phyloP scores from a whole-genome alignment of 2,797 vertebrate genomes.

The Xiphorhynchus erythropygius region DNA sequence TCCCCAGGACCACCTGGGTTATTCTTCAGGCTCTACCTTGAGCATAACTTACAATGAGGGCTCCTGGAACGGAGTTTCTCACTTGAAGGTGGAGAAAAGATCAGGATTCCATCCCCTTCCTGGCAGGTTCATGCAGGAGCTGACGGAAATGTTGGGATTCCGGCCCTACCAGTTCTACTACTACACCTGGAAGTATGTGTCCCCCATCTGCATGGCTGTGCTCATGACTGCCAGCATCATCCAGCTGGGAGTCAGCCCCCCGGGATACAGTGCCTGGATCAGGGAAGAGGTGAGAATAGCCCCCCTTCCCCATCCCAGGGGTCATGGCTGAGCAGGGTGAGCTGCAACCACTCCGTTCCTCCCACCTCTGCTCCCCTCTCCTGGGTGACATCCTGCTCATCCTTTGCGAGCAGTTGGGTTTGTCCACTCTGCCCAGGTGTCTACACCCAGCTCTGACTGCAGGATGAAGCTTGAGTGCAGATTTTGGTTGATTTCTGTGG shows the following conservation, averaged over 20 bases:
- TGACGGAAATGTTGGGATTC: slow-evolving; percentile 96
- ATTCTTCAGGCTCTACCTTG: neutral
- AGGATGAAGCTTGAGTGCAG: neutral
- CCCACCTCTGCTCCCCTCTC: neutral
- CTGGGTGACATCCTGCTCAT: accelerated
- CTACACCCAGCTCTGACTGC: neutral
- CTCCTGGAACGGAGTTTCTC: neutral
- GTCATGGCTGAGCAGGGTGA: neutral
- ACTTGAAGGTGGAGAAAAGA: accelerated
- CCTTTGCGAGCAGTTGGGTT: neutral
- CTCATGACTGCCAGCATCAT: slow-evolving; percentile 88
- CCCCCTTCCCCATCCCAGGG: neutral
- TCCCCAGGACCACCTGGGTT: neutral
- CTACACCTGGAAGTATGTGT: slow-evolving; percentile 95
- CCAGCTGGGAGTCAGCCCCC: slow-evolving; percentile 89
- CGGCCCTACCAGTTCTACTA: slow-evolving; percentile 87
- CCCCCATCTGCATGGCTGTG: slow-evolving; percentile 89
- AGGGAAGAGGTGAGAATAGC: slow-evolving; percentile 85
- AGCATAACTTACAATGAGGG: accelerated
- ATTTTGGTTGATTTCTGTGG: neutral
- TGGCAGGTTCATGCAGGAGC: slow-evolving; percentile 93
- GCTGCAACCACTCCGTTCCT: neutral
- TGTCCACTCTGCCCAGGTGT: neutral
- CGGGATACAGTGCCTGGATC: slow-evolving; percentile 93
- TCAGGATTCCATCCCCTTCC: neutral